These are phyloP conservation scores for Amaurobius ferox DNA, from an alignment of 2,888 invertebrate genomes.

Conservation along the genomic window DNA sequence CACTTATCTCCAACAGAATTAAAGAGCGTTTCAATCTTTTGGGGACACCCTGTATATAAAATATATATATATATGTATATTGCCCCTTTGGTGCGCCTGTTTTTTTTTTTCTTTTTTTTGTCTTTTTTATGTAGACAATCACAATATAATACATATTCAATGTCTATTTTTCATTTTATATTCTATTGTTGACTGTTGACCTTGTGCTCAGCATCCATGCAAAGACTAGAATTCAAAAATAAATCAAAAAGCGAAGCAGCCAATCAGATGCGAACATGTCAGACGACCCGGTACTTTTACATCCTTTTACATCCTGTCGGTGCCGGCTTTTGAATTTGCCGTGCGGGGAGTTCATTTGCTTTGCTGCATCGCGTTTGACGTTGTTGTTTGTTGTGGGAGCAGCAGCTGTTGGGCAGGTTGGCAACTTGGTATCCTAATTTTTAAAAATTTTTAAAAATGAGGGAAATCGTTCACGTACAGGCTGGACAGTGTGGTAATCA, in stretches of 20 bases:
- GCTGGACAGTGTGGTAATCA: constrained; percentile 81
- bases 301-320: too few relatives aligned
- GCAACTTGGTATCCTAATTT: constrained; percentile 87
- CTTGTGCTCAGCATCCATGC: constrained; percentile 42
- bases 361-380: constrained; percentile 85
- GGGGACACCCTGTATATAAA: too few relatives aligned
- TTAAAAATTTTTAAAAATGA: constrained; percentile 68
- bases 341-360: background rate
- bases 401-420: constrained; percentile 94
- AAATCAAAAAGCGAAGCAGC: background rate
- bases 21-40: too few relatives aligned
- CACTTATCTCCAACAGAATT: too few relatives aligned
- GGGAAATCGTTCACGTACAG: constrained; percentile 80
- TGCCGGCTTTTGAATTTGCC: background rate
- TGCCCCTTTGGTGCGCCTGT: too few relatives aligned
- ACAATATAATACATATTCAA: too few relatives aligned
- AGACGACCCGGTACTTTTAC: constrained; percentile 20
- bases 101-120: too few relatives aligned
- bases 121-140: too few relatives aligned
- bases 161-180: background rate
- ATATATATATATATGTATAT: too few relatives aligned
- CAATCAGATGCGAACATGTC: constrained; percentile 33
- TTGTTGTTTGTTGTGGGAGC: constrained; percentile 95
- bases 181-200: constrained; percentile 36
- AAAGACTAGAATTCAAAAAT: constrained; percentile 32